phyloP scores from a whole-genome alignment of 2,888 invertebrate genomes.

The Drosophila paramelanica region DNA sequence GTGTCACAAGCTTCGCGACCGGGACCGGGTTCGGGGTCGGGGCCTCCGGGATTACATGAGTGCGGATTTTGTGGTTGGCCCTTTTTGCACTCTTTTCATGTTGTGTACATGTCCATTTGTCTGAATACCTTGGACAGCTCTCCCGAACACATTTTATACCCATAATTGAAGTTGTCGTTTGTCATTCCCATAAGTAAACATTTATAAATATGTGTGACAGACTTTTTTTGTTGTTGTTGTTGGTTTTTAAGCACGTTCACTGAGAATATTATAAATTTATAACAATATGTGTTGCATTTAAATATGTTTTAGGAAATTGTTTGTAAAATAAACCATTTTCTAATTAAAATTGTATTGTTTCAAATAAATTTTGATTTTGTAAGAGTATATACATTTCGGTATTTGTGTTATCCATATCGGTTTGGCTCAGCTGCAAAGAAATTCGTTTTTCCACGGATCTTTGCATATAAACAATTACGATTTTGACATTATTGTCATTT shows the following conservation, averaged over 20 bases:
- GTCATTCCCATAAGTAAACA: conserved; percentile 31
- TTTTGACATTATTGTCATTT: conserved; percentile 75
- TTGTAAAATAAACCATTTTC: too few species aligned
- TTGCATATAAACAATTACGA: conserved; percentile 75
- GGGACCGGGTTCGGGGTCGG: conserved; percentile 2
- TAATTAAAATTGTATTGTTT: too few species aligned
- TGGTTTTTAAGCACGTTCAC: too few species aligned
- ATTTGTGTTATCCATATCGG: too few species aligned
- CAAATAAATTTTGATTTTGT: too few species aligned
- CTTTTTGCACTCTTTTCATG: conserved; percentile 30
- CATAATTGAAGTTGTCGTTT: conserved; percentile 78
- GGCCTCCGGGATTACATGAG: conserved; percentile 34
- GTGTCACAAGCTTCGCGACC: conserved; percentile 59
- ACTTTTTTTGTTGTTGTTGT: not conserved
- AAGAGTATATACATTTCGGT: too few species aligned
- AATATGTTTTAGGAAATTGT: too few species aligned
- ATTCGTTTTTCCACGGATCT: conserved; percentile 5
- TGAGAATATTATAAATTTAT: too few species aligned
- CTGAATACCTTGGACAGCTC: conserved; percentile 38
- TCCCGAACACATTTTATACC: conserved; percentile 3
- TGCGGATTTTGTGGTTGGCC: conserved; percentile 57
- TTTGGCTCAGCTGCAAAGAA: too few species aligned
- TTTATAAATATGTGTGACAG: conserved; percentile 8
- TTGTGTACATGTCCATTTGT: conserved; percentile 29
- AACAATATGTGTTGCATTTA: too few species aligned